Percentiles rank a stretch among this genome's conserved stretches.
phyloP scores from a whole-genome alignment of 1,140 invertebrate species.

The Leucophenga varia region DNA sequence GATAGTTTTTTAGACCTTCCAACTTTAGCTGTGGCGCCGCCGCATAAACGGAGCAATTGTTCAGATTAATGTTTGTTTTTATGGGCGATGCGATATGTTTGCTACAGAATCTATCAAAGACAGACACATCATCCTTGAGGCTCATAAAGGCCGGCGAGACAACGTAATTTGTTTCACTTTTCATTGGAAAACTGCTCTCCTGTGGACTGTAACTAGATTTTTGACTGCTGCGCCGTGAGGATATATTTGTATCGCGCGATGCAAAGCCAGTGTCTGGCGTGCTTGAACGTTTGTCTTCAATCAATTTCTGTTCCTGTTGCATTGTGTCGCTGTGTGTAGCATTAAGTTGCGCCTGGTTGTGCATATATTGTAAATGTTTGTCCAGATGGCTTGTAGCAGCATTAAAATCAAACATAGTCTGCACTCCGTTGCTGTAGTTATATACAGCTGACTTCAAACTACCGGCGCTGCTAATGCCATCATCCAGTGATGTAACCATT shows the following conservation, averaged over 20 bases:
- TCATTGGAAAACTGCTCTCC: slow-evolving; percentile 48
- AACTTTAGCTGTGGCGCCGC: slow-evolving; percentile 8
- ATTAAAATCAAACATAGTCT: slow-evolving; percentile 53
- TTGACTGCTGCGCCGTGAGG: slow-evolving; percentile 49
- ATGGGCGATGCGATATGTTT: slow-evolving; percentile 37
- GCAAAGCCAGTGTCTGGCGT: slow-evolving; percentile 54
- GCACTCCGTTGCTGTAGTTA: slow-evolving; percentile 49
- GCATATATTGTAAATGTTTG: slow-evolving; percentile 52
- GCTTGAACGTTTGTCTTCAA: slow-evolving; percentile 49
- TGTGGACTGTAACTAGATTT: slow-evolving; percentile 55
- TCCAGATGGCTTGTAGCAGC: slow-evolving; percentile 50
- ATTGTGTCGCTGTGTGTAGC: no score
- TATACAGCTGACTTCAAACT: slow-evolving; percentile 50
- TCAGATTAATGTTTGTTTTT: slow-evolving; percentile 36
- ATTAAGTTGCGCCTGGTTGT: slow-evolving; percentile 38
- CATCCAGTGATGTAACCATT: slow-evolving; percentile 39
- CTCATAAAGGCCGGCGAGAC: slow-evolving; percentile 24
- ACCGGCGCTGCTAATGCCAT: slow-evolving; percentile 49
- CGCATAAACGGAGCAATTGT: slow-evolving; percentile 35
- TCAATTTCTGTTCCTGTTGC: slow-evolving; percentile 14
- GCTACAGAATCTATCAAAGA: slow-evolving; percentile 36
- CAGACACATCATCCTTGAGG: slow-evolving; percentile 26
- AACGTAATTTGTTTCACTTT: slow-evolving; percentile 32
- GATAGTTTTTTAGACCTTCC: slow-evolving; percentile 24
- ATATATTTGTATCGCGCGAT: slow-evolving; percentile 51